These are phyloP conservation scores for Drosophila lacicola DNA, from an alignment of 2,888 invertebrate genomes.

Conservation along the genomic window DNA sequence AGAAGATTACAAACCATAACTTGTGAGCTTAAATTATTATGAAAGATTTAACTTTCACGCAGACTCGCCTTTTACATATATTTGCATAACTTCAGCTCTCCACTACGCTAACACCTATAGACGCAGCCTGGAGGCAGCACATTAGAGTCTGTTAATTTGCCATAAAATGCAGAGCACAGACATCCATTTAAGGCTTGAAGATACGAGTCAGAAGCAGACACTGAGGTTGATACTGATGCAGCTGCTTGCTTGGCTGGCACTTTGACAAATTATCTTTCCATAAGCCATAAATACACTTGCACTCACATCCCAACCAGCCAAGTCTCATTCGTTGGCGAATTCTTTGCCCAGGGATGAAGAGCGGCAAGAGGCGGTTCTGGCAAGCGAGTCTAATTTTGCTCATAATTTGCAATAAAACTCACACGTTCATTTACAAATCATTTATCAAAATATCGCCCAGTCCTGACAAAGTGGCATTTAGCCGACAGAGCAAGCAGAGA, in stretches of 20 bases:
- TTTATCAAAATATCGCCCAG: slow-evolving; percentile 60
- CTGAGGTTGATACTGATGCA: slow-evolving; percentile 26
- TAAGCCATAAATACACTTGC: slow-evolving; percentile 60
- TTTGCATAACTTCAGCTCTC: background rate
- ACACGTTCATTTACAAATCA: slow-evolving; percentile 74
- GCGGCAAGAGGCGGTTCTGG: too few relatives aligned
- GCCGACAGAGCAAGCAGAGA: slow-evolving; percentile 5
- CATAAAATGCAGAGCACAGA: slow-evolving; percentile 39
- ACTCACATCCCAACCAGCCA: slow-evolving; percentile 24
- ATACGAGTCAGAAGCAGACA: slow-evolving; percentile 3
- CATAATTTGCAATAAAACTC: slow-evolving; percentile 69
- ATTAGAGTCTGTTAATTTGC: slow-evolving; percentile 31
- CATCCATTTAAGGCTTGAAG: slow-evolving; percentile 19
- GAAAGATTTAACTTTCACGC: background rate
- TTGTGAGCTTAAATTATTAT: too few relatives aligned
- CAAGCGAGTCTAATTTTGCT: slow-evolving; percentile 48
- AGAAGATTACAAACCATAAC: too few relatives aligned
- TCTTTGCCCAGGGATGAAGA: too few relatives aligned
- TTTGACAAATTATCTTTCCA: slow-evolving; percentile 59
- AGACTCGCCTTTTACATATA: background rate
- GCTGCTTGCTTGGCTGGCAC: slow-evolving; percentile 40
- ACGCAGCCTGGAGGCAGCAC: background rate
- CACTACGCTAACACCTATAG: background rate
- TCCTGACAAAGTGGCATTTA: slow-evolving; percentile 23
- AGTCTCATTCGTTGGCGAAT: slow-evolving; percentile 7